Evolutionary conservation across 2,113 vertebrate species (phyloP).

Genomic region (Amia ocellicauda): DNA sequence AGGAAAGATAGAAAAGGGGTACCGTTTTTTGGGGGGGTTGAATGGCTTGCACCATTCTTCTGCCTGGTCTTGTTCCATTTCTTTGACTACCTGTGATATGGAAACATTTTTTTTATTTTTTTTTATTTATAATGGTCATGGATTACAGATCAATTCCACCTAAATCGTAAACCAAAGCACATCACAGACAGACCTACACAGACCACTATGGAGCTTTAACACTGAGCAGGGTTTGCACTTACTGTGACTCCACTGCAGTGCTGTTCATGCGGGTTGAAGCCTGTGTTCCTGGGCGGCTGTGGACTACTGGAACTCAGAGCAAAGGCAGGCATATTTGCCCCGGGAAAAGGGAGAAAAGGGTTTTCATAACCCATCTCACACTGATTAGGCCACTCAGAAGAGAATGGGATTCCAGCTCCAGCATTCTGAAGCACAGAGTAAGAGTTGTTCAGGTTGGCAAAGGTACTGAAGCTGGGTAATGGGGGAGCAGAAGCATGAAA

Average conservation of each 20-base stretch:
- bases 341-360: background rate
- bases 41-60: constrained; percentile 18
- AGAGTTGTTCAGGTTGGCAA: background rate
- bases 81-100: too few species aligned
- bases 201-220: too few species aligned
- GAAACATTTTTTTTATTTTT: too few species aligned
- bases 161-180: too few species aligned
- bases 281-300: too few species aligned
- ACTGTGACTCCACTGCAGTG: background rate
- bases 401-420: background rate
- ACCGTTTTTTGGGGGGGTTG: constrained; percentile 19
- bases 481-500: background rate
- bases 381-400: background rate
- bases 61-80: constrained; percentile 11
- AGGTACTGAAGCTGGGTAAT: constrained; percentile 2
- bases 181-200: too few species aligned
- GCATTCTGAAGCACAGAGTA: background rate
- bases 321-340: too few species aligned
- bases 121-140: too few species aligned
- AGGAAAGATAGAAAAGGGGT: too few species aligned
- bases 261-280: background rate
- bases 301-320: background rate
- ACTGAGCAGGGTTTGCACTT: too few species aligned
- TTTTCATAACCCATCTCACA: background rate
- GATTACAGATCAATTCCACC: too few species aligned